Evolutionary conservation across 1,140 invertebrate species (phyloP).

Genomic region (Agrilus planipennis): DNA sequence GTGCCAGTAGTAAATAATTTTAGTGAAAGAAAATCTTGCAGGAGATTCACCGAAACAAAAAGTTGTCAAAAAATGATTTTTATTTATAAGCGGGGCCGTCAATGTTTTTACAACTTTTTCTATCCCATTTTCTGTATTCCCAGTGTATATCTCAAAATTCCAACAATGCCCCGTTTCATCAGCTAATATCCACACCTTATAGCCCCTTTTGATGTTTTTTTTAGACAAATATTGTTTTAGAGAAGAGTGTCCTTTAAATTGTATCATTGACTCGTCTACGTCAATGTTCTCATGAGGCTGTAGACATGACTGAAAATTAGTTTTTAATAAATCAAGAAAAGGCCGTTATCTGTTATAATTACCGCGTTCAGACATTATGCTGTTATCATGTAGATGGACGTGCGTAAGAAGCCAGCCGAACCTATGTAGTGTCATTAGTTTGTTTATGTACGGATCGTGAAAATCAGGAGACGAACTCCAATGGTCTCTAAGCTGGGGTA

Average conservation of each 20-base stretch:
- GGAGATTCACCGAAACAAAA: too few species aligned
- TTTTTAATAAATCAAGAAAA: background rate
- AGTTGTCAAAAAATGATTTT: conserved; percentile 22
- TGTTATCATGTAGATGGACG: conserved; percentile 8
- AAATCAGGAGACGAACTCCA: conserved; percentile 4
- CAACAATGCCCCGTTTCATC: conserved; percentile 29
- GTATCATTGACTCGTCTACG: conserved; percentile 16
- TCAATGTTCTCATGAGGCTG: conserved; percentile 25
- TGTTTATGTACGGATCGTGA: conserved; percentile 1
- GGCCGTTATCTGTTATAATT: conserved; percentile 1
- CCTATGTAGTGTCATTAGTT: background rate
- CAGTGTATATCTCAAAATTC: conserved; percentile 32
- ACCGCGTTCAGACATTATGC: background rate
- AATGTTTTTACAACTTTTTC: conserved; percentile 18
- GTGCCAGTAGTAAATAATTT: conserved; percentile 19
- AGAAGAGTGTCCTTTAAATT: conserved; percentile 9
- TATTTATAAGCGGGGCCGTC: conserved; percentile 10
- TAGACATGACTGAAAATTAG: too few species aligned
- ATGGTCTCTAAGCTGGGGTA: background rate
- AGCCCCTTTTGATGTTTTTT: conserved; percentile 38
- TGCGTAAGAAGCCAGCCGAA: conserved; percentile 4
- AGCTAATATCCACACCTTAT: conserved; percentile 30
- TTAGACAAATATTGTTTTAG: conserved; percentile 33
- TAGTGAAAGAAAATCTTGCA: conserved; percentile 10
- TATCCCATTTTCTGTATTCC: conserved; percentile 8